A percentile compares a stretch with the other conserved stretches of the same genome.
Evolutionary conservation across 1,140 invertebrate species (phyloP).

Genomic region (Drosophila sechellia): DNA sequence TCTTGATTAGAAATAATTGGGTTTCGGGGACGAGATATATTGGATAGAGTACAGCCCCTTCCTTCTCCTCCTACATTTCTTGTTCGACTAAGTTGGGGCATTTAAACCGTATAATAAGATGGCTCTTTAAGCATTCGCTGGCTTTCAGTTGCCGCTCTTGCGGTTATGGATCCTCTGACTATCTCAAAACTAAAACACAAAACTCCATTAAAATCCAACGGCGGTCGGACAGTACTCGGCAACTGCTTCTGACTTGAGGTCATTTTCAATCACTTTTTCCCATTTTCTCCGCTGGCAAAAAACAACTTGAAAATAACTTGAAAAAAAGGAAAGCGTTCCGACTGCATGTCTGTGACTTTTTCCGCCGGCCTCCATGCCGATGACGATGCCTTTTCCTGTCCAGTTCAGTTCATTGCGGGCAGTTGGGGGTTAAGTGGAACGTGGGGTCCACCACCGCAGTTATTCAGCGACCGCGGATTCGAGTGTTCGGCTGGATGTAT

Average conservation of each 20-base stretch:
- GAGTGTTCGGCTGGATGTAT: conserved; percentile 61
- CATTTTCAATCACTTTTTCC: conserved; percentile 81
- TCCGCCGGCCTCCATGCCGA: conserved; percentile 20
- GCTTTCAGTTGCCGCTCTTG: conserved; percentile 10
- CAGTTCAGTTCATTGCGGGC: background rate
- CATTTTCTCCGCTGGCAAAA: conserved; percentile 67
- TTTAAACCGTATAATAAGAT: conserved; percentile 2
- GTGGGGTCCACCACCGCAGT: conserved; percentile 10
- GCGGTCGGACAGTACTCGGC: conserved; percentile 38
- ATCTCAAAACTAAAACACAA: conserved; percentile 42
- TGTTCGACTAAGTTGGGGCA: background rate
- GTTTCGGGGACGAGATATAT: conserved; percentile 3
- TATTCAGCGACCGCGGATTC: conserved; percentile 63
- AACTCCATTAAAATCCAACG: conserved; percentile 74
- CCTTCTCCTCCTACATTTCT: background rate
- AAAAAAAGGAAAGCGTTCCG: conserved; percentile 32
- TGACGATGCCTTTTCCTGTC: conserved; percentile 34
- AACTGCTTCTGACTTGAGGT: conserved; percentile 79
- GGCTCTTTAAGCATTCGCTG: conserved; percentile 3
- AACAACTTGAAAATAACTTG: conserved; percentile 63
- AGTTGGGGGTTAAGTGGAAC: conserved; percentile 11
- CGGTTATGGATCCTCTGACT: conserved; percentile 22
- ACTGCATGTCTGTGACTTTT: conserved; percentile 63
- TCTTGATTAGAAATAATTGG: conserved; percentile 62
- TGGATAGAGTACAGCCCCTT: background rate